Base-by-base conservation (phyloP, 2,113 vertebrate species). In the Isurus oxyrinchus region DNA sequence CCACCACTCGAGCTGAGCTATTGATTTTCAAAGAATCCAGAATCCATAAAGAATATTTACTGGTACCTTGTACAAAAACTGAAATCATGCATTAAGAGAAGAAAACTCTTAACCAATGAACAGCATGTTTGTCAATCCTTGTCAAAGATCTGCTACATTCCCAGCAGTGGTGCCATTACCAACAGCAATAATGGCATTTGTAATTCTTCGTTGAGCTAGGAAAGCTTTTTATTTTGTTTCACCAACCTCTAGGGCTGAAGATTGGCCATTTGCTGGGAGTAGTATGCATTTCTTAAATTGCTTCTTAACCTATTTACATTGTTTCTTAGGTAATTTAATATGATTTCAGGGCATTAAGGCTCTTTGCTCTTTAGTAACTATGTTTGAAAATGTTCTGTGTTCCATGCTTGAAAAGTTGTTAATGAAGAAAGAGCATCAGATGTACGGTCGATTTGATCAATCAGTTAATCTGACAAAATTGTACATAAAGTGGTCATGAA, bases 281-380 rank as follows among this genome's bases (percentile, higher is more conserved):
- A 94, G 61, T 63, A 94, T 94, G 59, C 90, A 63, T 61, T 94
- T 66, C 90, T 94, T 94, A 94, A 94, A 94, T 94, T 94, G 90
- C 90, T 94, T 63, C 90, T 40, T 94, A 94, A 94, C 59, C 59
- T 94, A 63, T 94, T 94, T 94, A 94, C 19, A 35, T 94, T 94
- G 19, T 63, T 63, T 61, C 90, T 94, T 59, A 63, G 90, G 90
- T 94, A 94, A 66, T 66, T 94, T 94, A 94, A 94, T 94, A 16
- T 94, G 90, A 66, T 94, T 66, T 94, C 90, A 94, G 35, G 35
- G 27, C 88, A 59, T 59, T 91, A 91, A 61, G 88, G 90, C 90
- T 63, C 59, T 63, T 63, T 66, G n/a, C 90, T 94, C 16, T 94
- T 40, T 94, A 44, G 90, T 63, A 40, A 44, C 59, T 66, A 63